A percentile compares a stretch with the other conserved stretches of the same genome.
These are phyloP conservation scores for Sciurus carolinensis DNA, from an alignment of 2,797 vertebrate species.

Conservation along the genomic window DNA sequence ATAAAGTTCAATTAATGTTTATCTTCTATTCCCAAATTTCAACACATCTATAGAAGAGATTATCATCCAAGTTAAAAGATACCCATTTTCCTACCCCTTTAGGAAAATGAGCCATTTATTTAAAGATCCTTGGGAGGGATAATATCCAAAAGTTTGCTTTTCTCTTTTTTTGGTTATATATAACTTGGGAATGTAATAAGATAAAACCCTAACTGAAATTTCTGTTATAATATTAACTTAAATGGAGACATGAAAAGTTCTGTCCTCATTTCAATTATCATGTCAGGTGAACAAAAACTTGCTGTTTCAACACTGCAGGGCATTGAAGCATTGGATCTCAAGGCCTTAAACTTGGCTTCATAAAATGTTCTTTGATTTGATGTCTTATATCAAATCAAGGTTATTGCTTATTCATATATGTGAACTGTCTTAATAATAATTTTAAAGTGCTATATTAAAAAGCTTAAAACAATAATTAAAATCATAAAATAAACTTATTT, in stretches of 20 bases:
- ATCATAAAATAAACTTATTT: slow-evolving; percentile 69
- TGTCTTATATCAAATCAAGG: neutral
- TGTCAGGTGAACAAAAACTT: slow-evolving; percentile 41
- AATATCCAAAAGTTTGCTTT: slow-evolving; percentile 7
- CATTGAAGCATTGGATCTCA: neutral
- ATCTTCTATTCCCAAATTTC: slow-evolving; percentile 37
- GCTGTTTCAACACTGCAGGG: neutral
- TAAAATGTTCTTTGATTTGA: slow-evolving; percentile 27
- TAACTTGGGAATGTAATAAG: slow-evolving; percentile 43
- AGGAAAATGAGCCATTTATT: slow-evolving; percentile 57
- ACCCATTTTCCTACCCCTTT: neutral
- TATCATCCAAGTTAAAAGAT: slow-evolving; percentile 1
- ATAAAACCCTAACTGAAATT: slow-evolving; percentile 62
- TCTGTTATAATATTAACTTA: slow-evolving; percentile 57
- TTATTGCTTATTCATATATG: neutral
- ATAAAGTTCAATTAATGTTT: slow-evolving; percentile 28
- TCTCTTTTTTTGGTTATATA: neutral
- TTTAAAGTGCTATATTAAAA: slow-evolving; percentile 59
- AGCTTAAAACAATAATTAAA: slow-evolving; percentile 38
- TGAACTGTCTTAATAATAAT: slow-evolving; percentile 52
- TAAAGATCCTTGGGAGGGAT: slow-evolving; percentile 5
- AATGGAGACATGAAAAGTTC: slow-evolving; percentile 48
- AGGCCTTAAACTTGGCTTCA: neutral
- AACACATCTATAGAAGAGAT: slow-evolving; percentile 51
- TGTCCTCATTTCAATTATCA: slow-evolving; percentile 49